Percentiles rank a stretch among this genome's conserved stretches.
Evolutionary conservation across 2,888 invertebrate genomes (phyloP).

Genomic region (Linnaemya tessellans): DNA sequence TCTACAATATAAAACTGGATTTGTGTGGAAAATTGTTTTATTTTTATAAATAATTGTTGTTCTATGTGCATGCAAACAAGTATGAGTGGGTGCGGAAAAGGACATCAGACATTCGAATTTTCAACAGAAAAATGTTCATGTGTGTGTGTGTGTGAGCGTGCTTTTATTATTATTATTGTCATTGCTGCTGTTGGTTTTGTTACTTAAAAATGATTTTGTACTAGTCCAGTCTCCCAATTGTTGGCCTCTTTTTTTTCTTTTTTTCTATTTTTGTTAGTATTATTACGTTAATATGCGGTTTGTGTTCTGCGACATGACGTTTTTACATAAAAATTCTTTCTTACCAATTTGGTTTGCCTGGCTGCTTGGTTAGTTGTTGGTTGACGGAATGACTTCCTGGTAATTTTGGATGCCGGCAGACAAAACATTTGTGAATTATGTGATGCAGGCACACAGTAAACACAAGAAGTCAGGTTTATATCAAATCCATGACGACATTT

Average conservation of each 20-base stretch:
- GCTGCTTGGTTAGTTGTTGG: conserved; percentile 44
- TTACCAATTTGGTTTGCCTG: conserved; percentile 57
- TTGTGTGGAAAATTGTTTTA: conserved; percentile 62
- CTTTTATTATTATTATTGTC: conserved; percentile 18
- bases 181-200: conserved; percentile 51
- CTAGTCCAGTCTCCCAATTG: conserved; percentile 51
- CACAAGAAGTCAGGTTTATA: neutral
- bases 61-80: conserved; percentile 6
- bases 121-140: neutral
- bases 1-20: conserved; percentile 19
- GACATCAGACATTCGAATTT: conserved; percentile 15
- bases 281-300: conserved; percentile 73
- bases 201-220: conserved; percentile 66
- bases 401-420: conserved; percentile 38
- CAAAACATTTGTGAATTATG: conserved; percentile 40
- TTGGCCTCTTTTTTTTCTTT: conserved; percentile 20
- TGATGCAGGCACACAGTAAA: neutral
- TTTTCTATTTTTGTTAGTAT: too few species aligned
- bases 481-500: neutral
- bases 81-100: conserved; percentile 25
- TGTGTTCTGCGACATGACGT: conserved; percentile 64
- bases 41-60: conserved; percentile 55
- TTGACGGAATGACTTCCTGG: conserved; percentile 45
- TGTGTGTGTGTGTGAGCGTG: conserved; percentile 10
- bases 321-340: conserved; percentile 62